Percentiles rank a stretch among this genome's conserved stretches.
These are phyloP conservation scores for Lates japonicus DNA, from an alignment of 2,797 vertebrate species.

Conservation along the genomic window DNA sequence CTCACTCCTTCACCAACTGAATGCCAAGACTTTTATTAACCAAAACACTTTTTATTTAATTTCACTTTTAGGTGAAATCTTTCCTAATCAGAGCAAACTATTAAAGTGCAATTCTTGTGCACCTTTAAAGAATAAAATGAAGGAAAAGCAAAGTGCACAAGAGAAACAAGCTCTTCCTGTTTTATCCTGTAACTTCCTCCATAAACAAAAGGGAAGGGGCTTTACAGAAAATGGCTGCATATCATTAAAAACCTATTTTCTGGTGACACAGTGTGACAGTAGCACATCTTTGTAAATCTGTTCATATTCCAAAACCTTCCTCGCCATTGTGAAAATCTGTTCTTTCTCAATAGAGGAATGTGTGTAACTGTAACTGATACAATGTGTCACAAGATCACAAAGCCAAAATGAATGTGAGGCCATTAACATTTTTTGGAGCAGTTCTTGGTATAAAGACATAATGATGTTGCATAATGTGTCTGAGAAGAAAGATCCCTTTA, in stretches of 20 bases:
- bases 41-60: background rate
- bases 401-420: conserved; percentile 22
- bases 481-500: conserved; percentile 32
- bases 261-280: background rate
- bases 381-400: conserved; percentile 42
- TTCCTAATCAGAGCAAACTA: background rate
- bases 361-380: background rate
- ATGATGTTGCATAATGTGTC: conserved; percentile 40
- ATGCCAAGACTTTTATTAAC: no score
- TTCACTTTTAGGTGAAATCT: background rate
- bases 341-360: background rate
- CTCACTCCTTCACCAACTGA: background rate
- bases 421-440: background rate
- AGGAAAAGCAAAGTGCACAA: background rate
- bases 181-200: background rate
- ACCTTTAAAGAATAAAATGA: background rate
- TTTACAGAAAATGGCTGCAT: no score
- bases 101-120: background rate
- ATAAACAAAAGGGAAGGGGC: background rate
- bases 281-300: background rate
- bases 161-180: background rate
- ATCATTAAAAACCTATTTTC: background rate
- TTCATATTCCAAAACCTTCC: background rate
- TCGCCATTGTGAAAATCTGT: background rate
- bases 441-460: conserved; percentile 21